Percentiles rank a stretch among this genome's conserved stretches.
Conservation (phyloP, 2,888 invertebrate genomes). For the Patella ulyssiponensis region DNA sequence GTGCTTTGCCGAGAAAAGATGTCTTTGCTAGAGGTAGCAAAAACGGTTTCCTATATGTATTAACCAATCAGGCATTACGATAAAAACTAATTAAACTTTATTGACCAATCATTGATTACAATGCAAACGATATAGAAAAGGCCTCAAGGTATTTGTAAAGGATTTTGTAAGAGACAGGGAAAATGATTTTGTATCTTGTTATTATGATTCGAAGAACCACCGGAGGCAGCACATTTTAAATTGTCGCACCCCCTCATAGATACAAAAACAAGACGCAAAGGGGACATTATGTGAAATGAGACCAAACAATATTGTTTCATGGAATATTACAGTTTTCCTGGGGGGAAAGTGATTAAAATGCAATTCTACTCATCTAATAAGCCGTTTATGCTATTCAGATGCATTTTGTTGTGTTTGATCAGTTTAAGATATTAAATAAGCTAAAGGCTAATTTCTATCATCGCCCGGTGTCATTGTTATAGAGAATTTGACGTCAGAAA, state of each 20-base stretch:
- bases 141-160: neutral
- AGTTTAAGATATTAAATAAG: slow-evolving; percentile 6
- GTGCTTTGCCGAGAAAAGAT: no score
- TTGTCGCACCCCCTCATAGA: no score
- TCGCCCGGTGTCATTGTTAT: neutral
- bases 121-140: no score
- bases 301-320: no score
- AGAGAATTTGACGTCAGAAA: neutral
- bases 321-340: neutral
- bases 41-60: no score
- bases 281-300: no score
- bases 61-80: no score
- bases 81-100: no score
- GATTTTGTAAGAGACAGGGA: slow-evolving; percentile 7
- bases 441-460: neutral
- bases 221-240: neutral
- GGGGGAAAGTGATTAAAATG: slow-evolving; percentile 5
- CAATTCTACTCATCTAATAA: slow-evolving; percentile 6
- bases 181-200: neutral
- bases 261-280: no score
- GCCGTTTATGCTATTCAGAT: neutral
- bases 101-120: no score
- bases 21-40: no score
- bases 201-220: neutral
- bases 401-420: slow-evolving; percentile 2